phyloP scores from a whole-genome alignment of 1,140 invertebrate species.

The Drosophila orena region DNA sequence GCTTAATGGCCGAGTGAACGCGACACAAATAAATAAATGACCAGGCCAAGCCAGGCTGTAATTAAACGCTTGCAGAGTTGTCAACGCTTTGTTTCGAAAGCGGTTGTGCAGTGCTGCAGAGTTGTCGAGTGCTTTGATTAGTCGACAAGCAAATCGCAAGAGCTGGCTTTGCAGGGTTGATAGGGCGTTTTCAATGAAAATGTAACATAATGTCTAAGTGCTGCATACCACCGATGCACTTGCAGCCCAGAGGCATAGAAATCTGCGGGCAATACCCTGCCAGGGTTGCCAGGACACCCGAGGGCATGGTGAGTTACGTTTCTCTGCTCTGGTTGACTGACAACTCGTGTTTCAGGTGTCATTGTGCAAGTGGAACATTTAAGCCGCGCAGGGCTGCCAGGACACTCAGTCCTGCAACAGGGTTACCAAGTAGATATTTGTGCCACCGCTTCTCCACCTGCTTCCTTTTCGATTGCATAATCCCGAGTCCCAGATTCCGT shows the following conservation, averaged over 20 bases:
- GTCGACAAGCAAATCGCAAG: neutral
- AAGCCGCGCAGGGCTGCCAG: neutral
- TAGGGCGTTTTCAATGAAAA: neutral
- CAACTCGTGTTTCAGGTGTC: neutral
- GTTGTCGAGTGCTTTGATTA: neutral
- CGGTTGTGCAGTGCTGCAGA: neutral
- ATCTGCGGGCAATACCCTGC: neutral
- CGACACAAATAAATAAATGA: slow-evolving; percentile 40
- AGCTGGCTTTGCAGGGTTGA: too few relatives aligned
- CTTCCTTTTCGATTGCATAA: neutral
- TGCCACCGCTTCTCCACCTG: neutral
- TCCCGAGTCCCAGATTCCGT: slow-evolving; percentile 21
- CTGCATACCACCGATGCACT: neutral
- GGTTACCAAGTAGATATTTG: slow-evolving; percentile 15
- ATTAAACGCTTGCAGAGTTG: slow-evolving; percentile 30
- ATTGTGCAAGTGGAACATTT: neutral
- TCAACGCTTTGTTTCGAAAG: neutral
- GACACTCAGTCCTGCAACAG: neutral
- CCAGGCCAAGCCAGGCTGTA: slow-evolving; percentile 13
- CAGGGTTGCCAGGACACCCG: neutral
- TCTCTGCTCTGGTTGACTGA: slow-evolving; percentile 2
- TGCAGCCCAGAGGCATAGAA: too few relatives aligned
- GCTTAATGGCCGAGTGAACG: slow-evolving; percentile 14
- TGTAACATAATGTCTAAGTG: neutral
- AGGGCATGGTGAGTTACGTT: neutral